These are phyloP conservation scores for Nanorana parkeri DNA, from an alignment of 2,113 vertebrate genomes.

Conservation along the genomic window DNA sequence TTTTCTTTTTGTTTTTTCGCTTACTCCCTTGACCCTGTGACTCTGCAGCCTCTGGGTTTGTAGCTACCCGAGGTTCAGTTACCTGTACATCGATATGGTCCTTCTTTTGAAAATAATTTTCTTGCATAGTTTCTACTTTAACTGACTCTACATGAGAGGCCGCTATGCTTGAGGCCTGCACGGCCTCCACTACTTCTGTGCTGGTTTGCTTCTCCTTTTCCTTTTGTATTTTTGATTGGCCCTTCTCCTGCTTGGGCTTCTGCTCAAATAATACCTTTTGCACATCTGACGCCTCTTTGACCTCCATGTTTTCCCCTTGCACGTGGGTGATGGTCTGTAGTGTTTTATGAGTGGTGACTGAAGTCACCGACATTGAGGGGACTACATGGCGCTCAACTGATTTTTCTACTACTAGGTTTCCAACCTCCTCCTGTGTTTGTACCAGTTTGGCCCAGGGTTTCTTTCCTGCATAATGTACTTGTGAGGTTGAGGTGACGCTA, in stretches of 20 bases:
- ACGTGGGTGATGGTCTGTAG: not conserved
- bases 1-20: not conserved
- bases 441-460: not conserved
- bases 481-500: not conserved
- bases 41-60: not conserved
- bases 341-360: not conserved
- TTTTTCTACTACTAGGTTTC: not conserved
- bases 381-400: not conserved
- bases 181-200: not conserved
- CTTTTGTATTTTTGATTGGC: not conserved
- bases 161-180: not conserved
- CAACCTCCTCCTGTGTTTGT: not conserved
- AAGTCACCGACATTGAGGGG: not conserved
- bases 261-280: not conserved
- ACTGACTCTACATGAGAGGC: too few species aligned
- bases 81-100: not conserved
- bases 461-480: not conserved
- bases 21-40: not conserved
- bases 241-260: not conserved
- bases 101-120: not conserved
- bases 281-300: not conserved
- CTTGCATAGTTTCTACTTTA: not conserved
- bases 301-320: not conserved
- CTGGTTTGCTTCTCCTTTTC: not conserved
- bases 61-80: not conserved